Evolutionary conservation across 1,140 invertebrate species (phyloP), one percentile per base, ranked within the genome.

Genomic region (Dendroctonus ponderosae): DNA sequence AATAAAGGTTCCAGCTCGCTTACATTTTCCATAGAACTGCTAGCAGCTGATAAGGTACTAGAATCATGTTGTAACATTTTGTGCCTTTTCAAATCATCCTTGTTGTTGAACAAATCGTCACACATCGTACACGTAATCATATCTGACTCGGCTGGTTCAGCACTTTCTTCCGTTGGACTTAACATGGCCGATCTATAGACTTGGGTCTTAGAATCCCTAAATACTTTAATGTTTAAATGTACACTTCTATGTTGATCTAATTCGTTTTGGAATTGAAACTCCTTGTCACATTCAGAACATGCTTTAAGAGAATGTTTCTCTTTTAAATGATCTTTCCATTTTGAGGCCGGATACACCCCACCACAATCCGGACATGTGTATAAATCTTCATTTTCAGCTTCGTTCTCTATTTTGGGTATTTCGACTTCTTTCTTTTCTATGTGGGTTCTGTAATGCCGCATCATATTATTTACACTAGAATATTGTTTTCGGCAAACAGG

Each of bases 161-260:
- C 60, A 0, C 9, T 8, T 53, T 71, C 68, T 11, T 48, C 52
- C 39, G 67, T 66, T 7, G 75, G 72, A 57, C 72, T 76, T 3
- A 75, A 14, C 66, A 75, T 72, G 2, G 71, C 68, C 6, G 71
- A 72, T 14, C 66, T 74, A 42, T 75, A 74, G 6, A 66, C 64
- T 42, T 76, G 66, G 5, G 76, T 77, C 70, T 77, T 74, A 0
- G 76, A 72, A 57, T 77, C 76, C 50, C 75, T 73, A 61, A 85
- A 87, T 26, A 86, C 84, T 70, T 88, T 87, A 3, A 87, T 80
- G 69, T 87, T 85, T 26, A 87, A 78, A 76, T 89, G 87, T 2
- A 85, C 80, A 70, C 84, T 86, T 49, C 85, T 84, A 70, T 89
- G 87, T 67, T 88, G 85, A 0, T 82, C 80, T 5, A 87, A 76